These are phyloP conservation scores for Epinephelus malabaricus DNA, from an alignment of 2,797 vertebrate genomes.

Conservation along the genomic window DNA sequence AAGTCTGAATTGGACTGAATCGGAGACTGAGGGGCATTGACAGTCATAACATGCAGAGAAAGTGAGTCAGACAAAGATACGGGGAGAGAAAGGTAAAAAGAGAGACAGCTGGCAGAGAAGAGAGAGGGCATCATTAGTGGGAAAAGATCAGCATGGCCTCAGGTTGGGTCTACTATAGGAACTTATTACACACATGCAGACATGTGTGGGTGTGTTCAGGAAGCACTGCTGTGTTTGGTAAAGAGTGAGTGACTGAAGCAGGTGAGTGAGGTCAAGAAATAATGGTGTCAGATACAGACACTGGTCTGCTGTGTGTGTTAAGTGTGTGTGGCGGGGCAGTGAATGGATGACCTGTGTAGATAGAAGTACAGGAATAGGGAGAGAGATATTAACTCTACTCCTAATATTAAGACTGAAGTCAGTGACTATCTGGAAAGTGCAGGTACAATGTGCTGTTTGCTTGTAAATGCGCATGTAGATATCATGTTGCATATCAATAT, in stretches of 20 bases:
- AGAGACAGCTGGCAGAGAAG: conserved; percentile 14
- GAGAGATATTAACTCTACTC: background rate
- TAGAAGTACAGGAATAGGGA: too few species aligned
- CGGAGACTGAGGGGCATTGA: background rate
- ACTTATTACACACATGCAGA: background rate
- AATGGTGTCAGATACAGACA: conserved; percentile 7
- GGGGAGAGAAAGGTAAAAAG: background rate
- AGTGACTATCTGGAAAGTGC: too few species aligned
- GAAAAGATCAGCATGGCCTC: conserved; percentile 46
- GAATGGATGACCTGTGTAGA: background rate
- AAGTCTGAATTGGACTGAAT: background rate
- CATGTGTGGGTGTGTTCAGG: background rate
- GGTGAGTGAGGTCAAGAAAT: conserved; percentile 18
- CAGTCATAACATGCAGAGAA: background rate
- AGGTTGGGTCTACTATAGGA: background rate
- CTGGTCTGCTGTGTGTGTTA: background rate
- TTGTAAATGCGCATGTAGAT: background rate
- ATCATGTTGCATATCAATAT: too few species aligned
- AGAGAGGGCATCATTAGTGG: conserved; percentile 40
- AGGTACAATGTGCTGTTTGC: too few species aligned
- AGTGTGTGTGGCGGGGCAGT: background rate
- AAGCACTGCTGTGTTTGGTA: background rate
- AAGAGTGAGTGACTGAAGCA: background rate
- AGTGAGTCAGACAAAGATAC: background rate
- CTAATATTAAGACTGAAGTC: background rate